phyloP scores from a whole-genome alignment of 2,888 invertebrate species.

The Drosophila siamana region DNA sequence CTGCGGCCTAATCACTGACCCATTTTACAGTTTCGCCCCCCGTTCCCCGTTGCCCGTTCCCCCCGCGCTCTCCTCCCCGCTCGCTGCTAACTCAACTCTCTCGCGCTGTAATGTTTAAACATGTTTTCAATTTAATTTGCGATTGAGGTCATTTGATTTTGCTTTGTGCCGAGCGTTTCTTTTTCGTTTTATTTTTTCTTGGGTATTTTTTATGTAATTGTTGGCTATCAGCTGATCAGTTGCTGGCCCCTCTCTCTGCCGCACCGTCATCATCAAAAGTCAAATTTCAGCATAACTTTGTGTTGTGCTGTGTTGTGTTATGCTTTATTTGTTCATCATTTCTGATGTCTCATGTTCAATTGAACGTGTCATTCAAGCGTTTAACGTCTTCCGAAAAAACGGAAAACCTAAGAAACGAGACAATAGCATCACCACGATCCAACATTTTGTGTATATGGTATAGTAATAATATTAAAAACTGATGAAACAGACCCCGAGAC shows the following conservation, averaged over 20 bases:
- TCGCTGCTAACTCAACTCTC: conserved; percentile 11
- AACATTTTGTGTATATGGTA: conserved; percentile 5
- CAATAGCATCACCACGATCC: conserved; percentile 41
- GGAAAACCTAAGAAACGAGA: conserved; percentile 15
- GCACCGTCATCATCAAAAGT: conserved; percentile 19
- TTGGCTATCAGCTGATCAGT: conserved; percentile 43
- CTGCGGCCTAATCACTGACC: conserved; percentile 38
- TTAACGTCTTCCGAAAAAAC: conserved; percentile 56
- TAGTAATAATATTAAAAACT: conserved; percentile 27
- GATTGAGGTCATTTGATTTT: conserved; percentile 78
- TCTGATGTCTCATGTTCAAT: conserved; percentile 69
- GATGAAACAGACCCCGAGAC: conserved; percentile 35
- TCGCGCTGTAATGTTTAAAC: conserved; percentile 50
- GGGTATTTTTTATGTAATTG: conserved; percentile 59
- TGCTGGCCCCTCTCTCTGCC: neutral
- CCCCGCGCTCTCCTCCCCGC: too few relatives aligned
- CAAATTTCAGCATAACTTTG: conserved; percentile 44
- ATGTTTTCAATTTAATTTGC: conserved; percentile 71
- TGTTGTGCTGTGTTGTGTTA: conserved; percentile 24
- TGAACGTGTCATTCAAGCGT: conserved; percentile 77
- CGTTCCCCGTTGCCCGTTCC: neutral
- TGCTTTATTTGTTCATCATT: conserved; percentile 49
- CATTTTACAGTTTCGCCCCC: conserved; percentile 19
- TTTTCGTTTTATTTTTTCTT: conserved; percentile 23
- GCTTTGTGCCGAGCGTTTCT: conserved; percentile 48